Base-by-base conservation (phyloP, 2,888 invertebrate genomes). In the Oasisia sp. region DNA sequence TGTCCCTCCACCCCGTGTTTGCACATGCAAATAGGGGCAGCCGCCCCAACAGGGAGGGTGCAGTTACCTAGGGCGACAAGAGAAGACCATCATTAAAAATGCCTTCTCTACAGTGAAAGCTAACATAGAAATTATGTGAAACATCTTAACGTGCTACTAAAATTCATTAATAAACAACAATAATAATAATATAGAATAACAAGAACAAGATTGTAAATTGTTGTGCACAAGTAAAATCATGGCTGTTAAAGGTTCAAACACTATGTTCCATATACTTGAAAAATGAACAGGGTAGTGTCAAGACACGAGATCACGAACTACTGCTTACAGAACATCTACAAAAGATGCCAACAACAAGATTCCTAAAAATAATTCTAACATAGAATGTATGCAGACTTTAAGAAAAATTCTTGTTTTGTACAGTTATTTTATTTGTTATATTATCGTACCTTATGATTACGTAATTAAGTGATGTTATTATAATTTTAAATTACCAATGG, bases 1-100 rank as follows among this genome's bases (percentile, higher is more conserved):
- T 91, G 90, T 0, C 94, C 94, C 14, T 92, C 94, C 93, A 95
- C 94, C 11, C 95, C 95, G 93, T 95, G 95, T 90, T 94, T 38
- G 94, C 95, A 95, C n/a, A 93, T 93, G 93, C 95, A 95, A 27
- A 91, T 38, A 27, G 95, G 95, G 3, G 94, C 93, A 7, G 91
- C 32, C 32, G 93, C 92, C n/a, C 93, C 94, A 32, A 44, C 74
- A 32, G 93, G 92, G 12, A 95, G 92, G 1, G 93, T 58, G 93
- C 95, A 95, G 74, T 94, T 94, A 92, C 95, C 95, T 95, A 92
- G 19, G 74, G 74, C 5, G 19, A 74, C n/a, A 74, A n/a, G 5
- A 74, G 92, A 91, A 91, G 32, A 14, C 0, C 50, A 45, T 50
- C 50, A 50, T 50, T 50, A 50, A 50, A 50, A 14, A 1, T 50